phyloP scores from a whole-genome alignment of 2,888 invertebrate genomes.

The Antitype chi region DNA sequence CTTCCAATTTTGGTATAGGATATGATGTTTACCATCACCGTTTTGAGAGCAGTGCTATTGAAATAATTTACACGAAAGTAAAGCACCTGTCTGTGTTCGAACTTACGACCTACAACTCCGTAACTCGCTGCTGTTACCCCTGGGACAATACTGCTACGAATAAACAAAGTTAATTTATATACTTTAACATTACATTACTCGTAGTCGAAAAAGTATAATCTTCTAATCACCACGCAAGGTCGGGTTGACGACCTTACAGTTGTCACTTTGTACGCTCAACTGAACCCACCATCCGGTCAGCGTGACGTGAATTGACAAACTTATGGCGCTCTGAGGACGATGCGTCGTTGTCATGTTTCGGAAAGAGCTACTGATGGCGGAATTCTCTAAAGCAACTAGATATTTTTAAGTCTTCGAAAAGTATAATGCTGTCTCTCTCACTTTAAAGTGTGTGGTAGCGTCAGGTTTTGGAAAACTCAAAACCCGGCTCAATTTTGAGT shows the following conservation, averaged over 20 bases:
- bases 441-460: background rate
- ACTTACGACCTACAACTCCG: too few species aligned
- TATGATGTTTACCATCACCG: too few species aligned
- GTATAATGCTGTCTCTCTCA: too few species aligned
- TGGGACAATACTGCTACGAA: background rate
- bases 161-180: background rate
- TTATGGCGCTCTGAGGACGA: conserved; percentile 16
- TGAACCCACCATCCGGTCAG: conserved; percentile 5
- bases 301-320: conserved; percentile 38
- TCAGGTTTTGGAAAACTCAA: background rate
- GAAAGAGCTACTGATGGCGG: background rate
- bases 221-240: conserved; percentile 30
- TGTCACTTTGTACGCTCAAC: conserved; percentile 13
- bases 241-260: conserved; percentile 38
- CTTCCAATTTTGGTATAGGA: too few species aligned
- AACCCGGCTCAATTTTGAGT: background rate
- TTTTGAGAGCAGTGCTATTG: too few species aligned
- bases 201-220: background rate
- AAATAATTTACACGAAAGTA: too few species aligned
- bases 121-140: too few species aligned
- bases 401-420: background rate
- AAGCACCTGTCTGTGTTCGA: too few species aligned
- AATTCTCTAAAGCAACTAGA: background rate
- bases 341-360: background rate
- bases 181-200: background rate